Base-by-base conservation (phyloP, 1,140 invertebrate genomes). In the Ips nitidus region DNA sequence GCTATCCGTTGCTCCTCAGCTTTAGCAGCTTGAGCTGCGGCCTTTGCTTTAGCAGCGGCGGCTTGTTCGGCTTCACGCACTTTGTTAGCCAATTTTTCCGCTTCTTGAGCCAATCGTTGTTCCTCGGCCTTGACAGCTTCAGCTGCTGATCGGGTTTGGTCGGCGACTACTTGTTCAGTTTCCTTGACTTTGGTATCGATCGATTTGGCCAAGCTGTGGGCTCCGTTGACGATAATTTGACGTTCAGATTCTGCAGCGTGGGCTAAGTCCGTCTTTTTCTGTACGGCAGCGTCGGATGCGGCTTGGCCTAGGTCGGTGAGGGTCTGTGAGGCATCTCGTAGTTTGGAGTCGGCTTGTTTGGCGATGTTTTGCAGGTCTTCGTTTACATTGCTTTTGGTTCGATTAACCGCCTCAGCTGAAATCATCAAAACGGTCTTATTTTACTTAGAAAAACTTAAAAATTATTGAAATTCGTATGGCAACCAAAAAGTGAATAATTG, bases 111-210 rank as follows among this genome's bases (percentile, higher is more conserved):
- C 7, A 50, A 1, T 3, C 22, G 7, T 22, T 50, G 45, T 50
- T 50, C 45, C 45, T 50, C 45, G 45, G 45, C 45, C 22, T 3
- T 50, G 45, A 22, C 45, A 3, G 45, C 45, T 67, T 68, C 53
- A 41, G 50, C 68, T 3, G 69, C 47, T 55, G 71, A 67, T 66
- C 58, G 52, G 41, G 61, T 62, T 66, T 69, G 69, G 36, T 43
- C 50, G 3, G 52, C 61, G 5, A 63, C 61, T 2, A 62, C 50
- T 39, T 68, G 56, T 57, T 68, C 65, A 42, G 70, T 55, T 45
- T 71, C 70, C 42, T 62, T 64, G 3, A 73, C 36, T 45, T 73
- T 70, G 41, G 64, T 62, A 40, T 73, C 69, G 42, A 71, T 60
- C 42, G 66, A 67, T 56, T 69, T 56, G 22, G 74, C 72, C 2